phyloP scores from a whole-genome alignment of 2,797 vertebrate genomes.

The Pagetopsis macropterus region DNA sequence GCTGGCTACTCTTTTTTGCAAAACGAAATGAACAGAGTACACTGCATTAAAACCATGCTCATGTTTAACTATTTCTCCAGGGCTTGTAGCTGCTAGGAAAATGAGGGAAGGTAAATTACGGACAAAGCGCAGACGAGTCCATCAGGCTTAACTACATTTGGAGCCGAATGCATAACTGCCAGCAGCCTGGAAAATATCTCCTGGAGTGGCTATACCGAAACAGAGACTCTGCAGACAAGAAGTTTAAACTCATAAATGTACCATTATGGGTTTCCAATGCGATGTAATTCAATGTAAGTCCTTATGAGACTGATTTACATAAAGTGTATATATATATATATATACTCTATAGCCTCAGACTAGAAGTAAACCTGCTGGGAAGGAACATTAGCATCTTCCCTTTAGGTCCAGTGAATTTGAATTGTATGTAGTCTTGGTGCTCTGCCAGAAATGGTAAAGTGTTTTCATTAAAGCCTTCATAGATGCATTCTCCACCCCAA shows the following conservation, averaged over 20 bases:
- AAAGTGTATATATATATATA: constrained; percentile 16
- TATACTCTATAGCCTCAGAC: constrained; percentile 30
- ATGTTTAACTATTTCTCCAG: constrained; percentile 49
- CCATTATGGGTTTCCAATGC: constrained; percentile 23
- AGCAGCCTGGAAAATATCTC: constrained; percentile 39
- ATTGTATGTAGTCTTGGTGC: constrained; percentile 26
- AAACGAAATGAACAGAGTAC: constrained; percentile 41
- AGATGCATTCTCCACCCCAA: constrained; percentile 50
- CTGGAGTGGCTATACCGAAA: constrained; percentile 18
- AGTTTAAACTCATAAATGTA: constrained; percentile 41
- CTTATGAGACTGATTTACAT: constrained; percentile 58
- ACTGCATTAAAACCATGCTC: constrained; percentile 32
- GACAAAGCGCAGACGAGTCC: constrained; percentile 44
- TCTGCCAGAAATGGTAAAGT: constrained; percentile 55
- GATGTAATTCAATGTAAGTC: constrained; percentile 57
- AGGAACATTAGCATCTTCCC: constrained; percentile 51
- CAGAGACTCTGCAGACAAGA: constrained; percentile 18
- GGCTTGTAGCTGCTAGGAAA: constrained; percentile 42
- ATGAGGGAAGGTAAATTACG: constrained; percentile 47
- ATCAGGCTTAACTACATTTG: constrained; percentile 56
- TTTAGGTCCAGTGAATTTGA: constrained; percentile 51
- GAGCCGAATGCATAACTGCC: constrained; percentile 47
- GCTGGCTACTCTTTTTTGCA: constrained; percentile 45
- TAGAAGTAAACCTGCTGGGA: constrained; percentile 39
- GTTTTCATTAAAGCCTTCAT: constrained; percentile 56